Conservation (phyloP, 2,888 invertebrate species). For the Notodromas monacha region DNA sequence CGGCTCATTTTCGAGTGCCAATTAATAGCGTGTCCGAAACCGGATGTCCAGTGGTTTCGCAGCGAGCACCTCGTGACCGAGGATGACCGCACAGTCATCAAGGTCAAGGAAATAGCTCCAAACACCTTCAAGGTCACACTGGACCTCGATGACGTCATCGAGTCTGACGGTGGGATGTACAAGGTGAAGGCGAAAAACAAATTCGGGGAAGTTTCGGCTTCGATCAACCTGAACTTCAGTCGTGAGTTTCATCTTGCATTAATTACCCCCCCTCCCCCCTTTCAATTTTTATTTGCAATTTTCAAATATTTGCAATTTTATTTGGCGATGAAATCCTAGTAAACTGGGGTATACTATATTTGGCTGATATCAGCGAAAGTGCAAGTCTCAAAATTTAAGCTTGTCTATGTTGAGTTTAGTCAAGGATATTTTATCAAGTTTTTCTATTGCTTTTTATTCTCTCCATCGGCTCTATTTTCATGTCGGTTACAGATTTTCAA, state of each 20-base stretch:
- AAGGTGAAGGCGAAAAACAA: constrained; percentile 86
- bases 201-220: constrained; percentile 85
- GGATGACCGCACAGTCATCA: constrained; percentile 53
- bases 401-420: no score
- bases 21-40: constrained; percentile 50
- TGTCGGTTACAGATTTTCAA: no score
- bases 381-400: no score
- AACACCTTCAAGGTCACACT: constrained; percentile 68
- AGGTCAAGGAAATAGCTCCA: constrained; percentile 46
- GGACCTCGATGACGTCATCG: constrained; percentile 77
- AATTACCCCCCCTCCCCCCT: no score
- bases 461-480: no score
- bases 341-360: constrained; percentile 5
- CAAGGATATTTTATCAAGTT: no score
- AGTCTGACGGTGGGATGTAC: constrained; percentile 78
- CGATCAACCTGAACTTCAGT: constrained; percentile 85
- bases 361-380: no score
- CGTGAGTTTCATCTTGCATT: constrained; percentile 44
- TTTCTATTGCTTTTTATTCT: no score
- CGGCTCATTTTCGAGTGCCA: constrained; percentile 77
- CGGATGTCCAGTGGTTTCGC: constrained; percentile 32
- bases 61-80: constrained; percentile 18
- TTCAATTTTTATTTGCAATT: no score
- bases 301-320: constrained; percentile 1
- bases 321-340: constrained; percentile 5